Percentiles rank a stretch among this genome's conserved stretches.
These are phyloP conservation scores for Pristionchus japonicus DNA, from an alignment of 2,888 invertebrate genomes.

Conservation along the genomic window DNA sequence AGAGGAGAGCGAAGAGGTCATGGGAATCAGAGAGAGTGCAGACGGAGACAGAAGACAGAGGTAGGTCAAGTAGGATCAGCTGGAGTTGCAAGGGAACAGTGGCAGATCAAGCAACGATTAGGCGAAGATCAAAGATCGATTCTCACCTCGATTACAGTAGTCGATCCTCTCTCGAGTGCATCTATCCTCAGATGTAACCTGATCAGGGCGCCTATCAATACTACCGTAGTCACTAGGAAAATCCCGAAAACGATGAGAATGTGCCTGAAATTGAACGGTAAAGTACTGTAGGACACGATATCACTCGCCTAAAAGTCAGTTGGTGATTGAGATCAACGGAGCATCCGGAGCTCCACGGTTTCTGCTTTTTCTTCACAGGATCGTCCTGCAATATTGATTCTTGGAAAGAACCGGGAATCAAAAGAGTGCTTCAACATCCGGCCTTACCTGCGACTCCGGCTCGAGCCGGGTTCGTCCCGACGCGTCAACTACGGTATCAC, in stretches of 20 bases:
- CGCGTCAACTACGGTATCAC: slow-evolving; percentile 40
- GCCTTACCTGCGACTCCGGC: slow-evolving; percentile 32
- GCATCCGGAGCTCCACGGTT: neutral
- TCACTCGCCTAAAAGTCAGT: neutral
- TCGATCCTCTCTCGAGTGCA: neutral
- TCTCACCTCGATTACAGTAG: slow-evolving; percentile 9
- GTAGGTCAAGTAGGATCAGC: slow-evolving; percentile 37
- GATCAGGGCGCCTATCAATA: slow-evolving; percentile 30
- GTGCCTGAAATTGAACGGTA: neutral
- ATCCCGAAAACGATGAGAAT: neutral
- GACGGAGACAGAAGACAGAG: too few relatives aligned
- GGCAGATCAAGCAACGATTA: neutral
- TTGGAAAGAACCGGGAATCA: neutral
- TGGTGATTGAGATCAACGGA: neutral
- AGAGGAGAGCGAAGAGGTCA: neutral
- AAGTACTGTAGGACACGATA: neutral
- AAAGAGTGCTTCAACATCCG: neutral
- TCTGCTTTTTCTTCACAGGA: neutral
- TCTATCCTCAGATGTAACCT: slow-evolving; percentile 5
- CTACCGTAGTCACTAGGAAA: slow-evolving; percentile 15
- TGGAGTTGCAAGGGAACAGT: neutral
- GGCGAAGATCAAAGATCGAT: neutral
- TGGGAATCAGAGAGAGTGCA: neutral
- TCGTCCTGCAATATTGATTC: neutral
- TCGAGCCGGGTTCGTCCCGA: slow-evolving; percentile 22